A percentile compares a stretch with the other conserved stretches of the same genome.
Evolutionary conservation across 1,140 invertebrate species (phyloP).

Genomic region (Aradophagus sp.): DNA sequence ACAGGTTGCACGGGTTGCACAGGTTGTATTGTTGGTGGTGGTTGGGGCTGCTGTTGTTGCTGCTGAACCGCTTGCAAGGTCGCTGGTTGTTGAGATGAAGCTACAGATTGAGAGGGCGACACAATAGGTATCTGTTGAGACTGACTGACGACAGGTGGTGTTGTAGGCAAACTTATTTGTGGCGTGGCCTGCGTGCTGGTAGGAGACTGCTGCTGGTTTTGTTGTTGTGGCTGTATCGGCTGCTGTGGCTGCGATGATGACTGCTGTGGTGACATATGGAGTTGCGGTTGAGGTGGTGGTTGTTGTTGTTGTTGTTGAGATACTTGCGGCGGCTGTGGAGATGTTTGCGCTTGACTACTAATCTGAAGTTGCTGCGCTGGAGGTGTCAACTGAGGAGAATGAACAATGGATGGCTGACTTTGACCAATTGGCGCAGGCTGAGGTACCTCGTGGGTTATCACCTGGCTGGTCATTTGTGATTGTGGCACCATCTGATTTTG

Average conservation of each 20-base stretch:
- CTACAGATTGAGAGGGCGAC: conserved; percentile 18
- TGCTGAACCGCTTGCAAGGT: conserved; percentile 40
- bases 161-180: neutral
- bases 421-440: conserved; percentile 17
- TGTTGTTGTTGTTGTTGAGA: conserved; percentile 42
- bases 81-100: too few relatives aligned
- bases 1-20: conserved; percentile 31
- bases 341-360: conserved; percentile 46
- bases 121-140: conserved; percentile 55
- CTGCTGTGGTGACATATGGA: too few relatives aligned
- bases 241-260: too few relatives aligned
- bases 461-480: conserved; percentile 8
- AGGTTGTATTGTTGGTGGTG: too few relatives aligned
- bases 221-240: too few relatives aligned
- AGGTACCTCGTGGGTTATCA: too few relatives aligned
- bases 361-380: conserved; percentile 33
- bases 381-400: conserved; percentile 47
- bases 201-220: conserved; percentile 15
- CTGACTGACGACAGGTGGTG: conserved; percentile 44
- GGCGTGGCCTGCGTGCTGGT: conserved; percentile 14
- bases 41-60: too few relatives aligned
- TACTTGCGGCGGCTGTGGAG: conserved; percentile 4
- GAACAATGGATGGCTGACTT: conserved; percentile 26
- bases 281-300: conserved; percentile 54
- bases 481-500: conserved; percentile 45